Conservation (phyloP, 2,888 invertebrate genomes). For the Tetanocera ferruginea region DNA sequence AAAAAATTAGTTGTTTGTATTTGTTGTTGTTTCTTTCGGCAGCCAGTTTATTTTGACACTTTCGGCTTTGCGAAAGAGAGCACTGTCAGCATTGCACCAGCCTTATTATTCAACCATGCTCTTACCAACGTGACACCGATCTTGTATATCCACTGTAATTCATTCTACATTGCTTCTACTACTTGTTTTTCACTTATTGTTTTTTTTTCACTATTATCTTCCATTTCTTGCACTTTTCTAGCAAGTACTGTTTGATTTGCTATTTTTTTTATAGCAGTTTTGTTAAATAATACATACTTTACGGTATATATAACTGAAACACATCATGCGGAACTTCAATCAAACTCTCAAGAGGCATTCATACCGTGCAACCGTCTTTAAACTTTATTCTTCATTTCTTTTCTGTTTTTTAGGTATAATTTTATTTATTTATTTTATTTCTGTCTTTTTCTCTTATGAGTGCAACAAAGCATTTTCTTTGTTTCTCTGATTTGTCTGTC, state of each 20-base stretch:
- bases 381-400: background rate
- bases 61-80: too few species aligned
- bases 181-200: background rate
- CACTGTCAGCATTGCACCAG: too few species aligned
- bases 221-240: background rate
- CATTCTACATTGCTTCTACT: background rate
- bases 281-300: too few species aligned
- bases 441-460: too few species aligned
- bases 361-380: background rate
- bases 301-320: too few species aligned
- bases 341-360: constrained; percentile 11
- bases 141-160: background rate
- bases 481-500: constrained; percentile 3
- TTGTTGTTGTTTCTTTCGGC: too few species aligned
- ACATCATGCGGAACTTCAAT: constrained; percentile 8
- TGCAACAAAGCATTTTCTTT: background rate
- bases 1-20: too few species aligned
- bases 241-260: background rate
- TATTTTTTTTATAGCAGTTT: background rate
- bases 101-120: too few species aligned
- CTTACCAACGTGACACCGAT: background rate
- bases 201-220: background rate
- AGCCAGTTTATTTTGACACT: too few species aligned
- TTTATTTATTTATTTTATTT: too few species aligned
- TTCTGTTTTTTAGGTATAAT: too few species aligned